Evolutionary conservation across 2,113 vertebrate genomes (phyloP).

Genomic region (Notarius lentiginosus): DNA sequence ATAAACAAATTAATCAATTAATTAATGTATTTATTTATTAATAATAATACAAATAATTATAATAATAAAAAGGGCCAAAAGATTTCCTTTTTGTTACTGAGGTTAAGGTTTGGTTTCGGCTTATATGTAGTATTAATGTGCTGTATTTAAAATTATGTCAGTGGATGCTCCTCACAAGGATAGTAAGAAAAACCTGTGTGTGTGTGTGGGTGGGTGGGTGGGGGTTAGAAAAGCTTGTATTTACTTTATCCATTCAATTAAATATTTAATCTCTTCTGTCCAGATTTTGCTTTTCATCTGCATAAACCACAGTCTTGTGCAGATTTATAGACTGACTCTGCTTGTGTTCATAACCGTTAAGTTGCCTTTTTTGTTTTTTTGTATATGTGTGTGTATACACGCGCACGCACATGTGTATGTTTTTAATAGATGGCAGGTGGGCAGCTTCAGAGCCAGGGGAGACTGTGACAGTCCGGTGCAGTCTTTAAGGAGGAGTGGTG

Average conservation of each 20-base stretch:
- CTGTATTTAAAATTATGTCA: background rate
- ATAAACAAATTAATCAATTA: too few relatives aligned
- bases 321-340: background rate
- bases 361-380: background rate
- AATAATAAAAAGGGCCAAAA: background rate
- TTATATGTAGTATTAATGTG: background rate
- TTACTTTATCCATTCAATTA: background rate
- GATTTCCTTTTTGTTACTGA: background rate
- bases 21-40: too few relatives aligned
- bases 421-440: constrained; percentile 81
- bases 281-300: background rate
- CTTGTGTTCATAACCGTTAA: background rate
- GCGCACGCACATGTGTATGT: constrained; percentile 46
- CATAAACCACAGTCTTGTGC: background rate
- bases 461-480: constrained; percentile 78
- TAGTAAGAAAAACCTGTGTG: background rate
- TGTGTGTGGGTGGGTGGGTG: background rate
- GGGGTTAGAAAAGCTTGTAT: background rate
- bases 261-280: background rate
- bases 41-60: too few relatives aligned
- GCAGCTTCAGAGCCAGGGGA: constrained; percentile 77
- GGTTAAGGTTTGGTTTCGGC: background rate
- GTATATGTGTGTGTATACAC: background rate
- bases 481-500: constrained; percentile 27
- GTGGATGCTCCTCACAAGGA: too few relatives aligned